Evolutionary conservation across 2,888 invertebrate species (phyloP).

Genomic region (Pollenia labialis): DNA sequence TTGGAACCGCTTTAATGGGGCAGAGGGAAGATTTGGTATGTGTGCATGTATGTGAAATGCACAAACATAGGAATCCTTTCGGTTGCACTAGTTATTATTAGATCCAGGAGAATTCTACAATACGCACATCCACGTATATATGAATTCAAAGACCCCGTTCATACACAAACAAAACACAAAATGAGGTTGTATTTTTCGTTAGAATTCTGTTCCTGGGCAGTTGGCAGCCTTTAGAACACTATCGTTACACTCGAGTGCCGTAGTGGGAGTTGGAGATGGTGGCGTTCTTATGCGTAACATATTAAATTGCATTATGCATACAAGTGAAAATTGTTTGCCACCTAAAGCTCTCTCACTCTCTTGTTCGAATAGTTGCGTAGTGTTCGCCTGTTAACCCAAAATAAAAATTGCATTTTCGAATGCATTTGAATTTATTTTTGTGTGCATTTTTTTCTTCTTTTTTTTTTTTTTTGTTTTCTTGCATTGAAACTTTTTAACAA

Average conservation of each 20-base stretch:
- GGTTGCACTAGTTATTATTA: conserved; percentile 57
- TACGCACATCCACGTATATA: conserved; percentile 20
- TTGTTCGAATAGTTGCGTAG: not conserved
- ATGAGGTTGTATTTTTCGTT: conserved; percentile 52
- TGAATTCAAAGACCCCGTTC: not conserved
- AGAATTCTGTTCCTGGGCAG: conserved; percentile 55
- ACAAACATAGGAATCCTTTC: conserved; percentile 36
- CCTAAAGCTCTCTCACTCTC: conserved; percentile 61
- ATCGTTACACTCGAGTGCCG: conserved; percentile 7
- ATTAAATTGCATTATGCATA: conserved; percentile 76
- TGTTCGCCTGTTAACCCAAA: conserved; percentile 52
- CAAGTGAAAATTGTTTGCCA: conserved; percentile 76
- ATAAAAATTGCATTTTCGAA: conserved; percentile 56
- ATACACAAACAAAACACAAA: conserved; percentile 20
- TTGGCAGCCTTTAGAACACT: conserved; percentile 40
- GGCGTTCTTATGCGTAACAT: conserved; percentile 73
- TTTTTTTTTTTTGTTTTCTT: conserved; percentile 48
- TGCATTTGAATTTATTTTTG: conserved; percentile 58
- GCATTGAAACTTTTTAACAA: conserved; percentile 56
- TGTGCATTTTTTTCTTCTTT: conserved; percentile 27
- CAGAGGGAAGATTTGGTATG: conserved; percentile 3
- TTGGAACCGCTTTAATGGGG: conserved; percentile 18
- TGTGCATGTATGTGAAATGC: conserved; percentile 13
- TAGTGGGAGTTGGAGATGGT: not conserved
- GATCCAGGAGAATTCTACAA: conserved; percentile 50